phyloP scores from a whole-genome alignment of 2,113 vertebrate species.

The Nibea coibor region DNA sequence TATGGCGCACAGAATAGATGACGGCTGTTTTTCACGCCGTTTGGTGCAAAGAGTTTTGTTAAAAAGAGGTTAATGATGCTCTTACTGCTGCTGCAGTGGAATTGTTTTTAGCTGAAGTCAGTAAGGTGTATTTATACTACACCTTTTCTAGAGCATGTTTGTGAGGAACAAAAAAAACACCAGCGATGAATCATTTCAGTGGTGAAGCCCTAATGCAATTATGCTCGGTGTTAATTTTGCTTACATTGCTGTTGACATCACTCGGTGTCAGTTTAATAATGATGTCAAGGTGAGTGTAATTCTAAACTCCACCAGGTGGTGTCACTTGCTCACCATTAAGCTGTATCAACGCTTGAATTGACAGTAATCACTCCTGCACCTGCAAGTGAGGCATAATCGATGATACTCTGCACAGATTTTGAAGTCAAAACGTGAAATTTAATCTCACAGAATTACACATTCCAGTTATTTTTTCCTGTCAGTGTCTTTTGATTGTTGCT shows the following conservation, averaged over 20 bases:
- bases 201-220: slow-evolving; percentile 4
- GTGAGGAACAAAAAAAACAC: slow-evolving; percentile 3
- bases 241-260: slow-evolving; percentile 22
- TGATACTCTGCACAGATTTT: slow-evolving; percentile 5
- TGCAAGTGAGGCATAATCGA: slow-evolving; percentile 33
- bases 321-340: slow-evolving; percentile 77
- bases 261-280: neutral
- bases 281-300: slow-evolving; percentile 54
- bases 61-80: slow-evolving; percentile 15
- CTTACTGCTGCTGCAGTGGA: slow-evolving; percentile 7
- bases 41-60: neutral
- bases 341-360: slow-evolving; percentile 17
- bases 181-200: slow-evolving; percentile 12
- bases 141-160: neutral
- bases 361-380: slow-evolving; percentile 51
- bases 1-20: neutral
- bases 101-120: slow-evolving; percentile 22
- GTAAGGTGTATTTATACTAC: slow-evolving; percentile 15
- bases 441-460: slow-evolving; percentile 5
- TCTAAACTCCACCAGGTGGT: slow-evolving; percentile 70
- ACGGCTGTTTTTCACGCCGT: neutral
- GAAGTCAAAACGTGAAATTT: neutral
- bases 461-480: neutral
- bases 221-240: slow-evolving; percentile 25
- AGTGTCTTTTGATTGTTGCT: neutral